These are phyloP conservation scores for Gibbula magus DNA, from an alignment of 2,888 invertebrate species.

Conservation along the genomic window DNA sequence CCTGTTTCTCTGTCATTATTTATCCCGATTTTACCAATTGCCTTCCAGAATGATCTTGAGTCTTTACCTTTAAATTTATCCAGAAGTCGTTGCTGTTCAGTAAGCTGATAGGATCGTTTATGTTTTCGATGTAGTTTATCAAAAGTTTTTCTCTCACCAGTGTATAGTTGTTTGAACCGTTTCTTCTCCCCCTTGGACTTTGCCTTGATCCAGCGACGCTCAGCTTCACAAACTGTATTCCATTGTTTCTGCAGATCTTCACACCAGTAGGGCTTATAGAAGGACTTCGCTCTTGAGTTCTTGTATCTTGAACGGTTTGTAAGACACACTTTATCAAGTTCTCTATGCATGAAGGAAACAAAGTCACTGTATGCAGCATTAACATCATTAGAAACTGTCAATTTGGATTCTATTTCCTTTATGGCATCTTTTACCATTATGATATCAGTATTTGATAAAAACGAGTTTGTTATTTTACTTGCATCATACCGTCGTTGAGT, in stretches of 20 bases:
- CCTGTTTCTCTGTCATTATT: not conserved
- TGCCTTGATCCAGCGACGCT: not conserved
- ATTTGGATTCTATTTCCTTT: not conserved
- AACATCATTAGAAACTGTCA: not conserved
- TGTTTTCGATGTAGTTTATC: not conserved
- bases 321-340: not conserved
- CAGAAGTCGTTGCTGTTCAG: too few species aligned
- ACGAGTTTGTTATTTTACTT: slow-evolving; percentile 3
- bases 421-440: not conserved
- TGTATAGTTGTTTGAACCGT: too few species aligned
- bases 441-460: not conserved
- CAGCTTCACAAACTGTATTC: too few species aligned
- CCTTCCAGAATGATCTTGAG: too few species aligned
- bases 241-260: not conserved
- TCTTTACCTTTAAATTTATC: too few species aligned
- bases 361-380: not conserved
- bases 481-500: not conserved
- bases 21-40: not conserved
- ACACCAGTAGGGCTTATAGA: slow-evolving; percentile 12
- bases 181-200: not conserved
- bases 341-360: not conserved
- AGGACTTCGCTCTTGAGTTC: slow-evolving; percentile 2
- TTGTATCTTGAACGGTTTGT: not conserved
- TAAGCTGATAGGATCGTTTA: too few species aligned
- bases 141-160: too few species aligned